Percentiles rank a stretch among this genome's conserved stretches.
Conservation (phyloP, 2,797 vertebrate species). For the Monodelphis domestica region DNA sequence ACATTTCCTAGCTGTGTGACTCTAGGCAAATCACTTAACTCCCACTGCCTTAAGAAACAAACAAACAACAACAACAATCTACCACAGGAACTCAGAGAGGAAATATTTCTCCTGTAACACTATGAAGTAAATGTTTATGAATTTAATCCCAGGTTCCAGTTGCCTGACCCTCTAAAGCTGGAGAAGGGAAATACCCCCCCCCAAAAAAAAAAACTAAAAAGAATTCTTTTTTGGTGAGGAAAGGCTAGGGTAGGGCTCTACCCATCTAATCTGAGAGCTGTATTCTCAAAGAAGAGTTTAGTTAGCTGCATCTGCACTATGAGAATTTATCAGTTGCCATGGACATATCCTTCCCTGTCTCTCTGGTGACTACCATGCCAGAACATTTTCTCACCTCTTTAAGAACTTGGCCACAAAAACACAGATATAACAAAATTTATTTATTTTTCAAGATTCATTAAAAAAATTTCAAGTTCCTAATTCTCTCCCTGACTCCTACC, state of each 20-base stretch:
- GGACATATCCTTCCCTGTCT: neutral
- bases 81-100: neutral
- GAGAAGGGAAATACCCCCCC: neutral
- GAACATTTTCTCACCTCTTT: neutral
- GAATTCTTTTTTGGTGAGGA: neutral
- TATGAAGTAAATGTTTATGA: neutral
- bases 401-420: neutral
- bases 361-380: neutral
- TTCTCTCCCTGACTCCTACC: neutral
- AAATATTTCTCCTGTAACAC: neutral
- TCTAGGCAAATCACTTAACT: too few relatives aligned
- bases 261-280: neutral
- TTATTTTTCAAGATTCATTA: neutral
- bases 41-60: too few relatives aligned
- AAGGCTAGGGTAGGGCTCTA: neutral
- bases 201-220: neutral
- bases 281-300: neutral
- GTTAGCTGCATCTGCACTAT: neutral
- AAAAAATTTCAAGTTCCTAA: neutral
- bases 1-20: too few relatives aligned
- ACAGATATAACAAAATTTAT: neutral
- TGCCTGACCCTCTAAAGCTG: slow-evolving; percentile 13
- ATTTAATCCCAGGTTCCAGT: neutral
- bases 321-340: neutral
- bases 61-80: too few relatives aligned